Evolutionary conservation across 92 coral and sea anemone species (phyloP).

Genomic region (Desmophyllum pertusum): DNA sequence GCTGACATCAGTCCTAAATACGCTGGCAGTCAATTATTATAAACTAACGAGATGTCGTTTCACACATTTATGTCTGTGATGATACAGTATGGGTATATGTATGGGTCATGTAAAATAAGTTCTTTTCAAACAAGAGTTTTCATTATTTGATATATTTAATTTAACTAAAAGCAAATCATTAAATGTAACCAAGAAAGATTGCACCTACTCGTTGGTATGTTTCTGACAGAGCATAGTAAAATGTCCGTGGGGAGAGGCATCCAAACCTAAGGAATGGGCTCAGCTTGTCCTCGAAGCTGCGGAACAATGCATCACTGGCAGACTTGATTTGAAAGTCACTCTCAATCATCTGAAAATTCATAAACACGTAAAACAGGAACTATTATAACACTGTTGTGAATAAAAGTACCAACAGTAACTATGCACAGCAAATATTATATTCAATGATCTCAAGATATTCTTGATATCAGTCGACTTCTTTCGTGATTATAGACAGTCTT

Average conservation of each 20-base stretch:
- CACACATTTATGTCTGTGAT: too few species aligned
- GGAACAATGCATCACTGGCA: constrained; percentile 35
- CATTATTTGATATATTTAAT: neutral
- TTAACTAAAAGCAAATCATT: too few species aligned
- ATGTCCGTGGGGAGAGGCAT: constrained; percentile 79
- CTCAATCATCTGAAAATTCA: constrained; percentile 44
- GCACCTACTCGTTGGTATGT: constrained; percentile 58
- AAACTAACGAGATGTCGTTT: too few species aligned
- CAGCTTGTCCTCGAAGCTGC: constrained; percentile 52
- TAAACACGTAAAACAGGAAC: neutral
- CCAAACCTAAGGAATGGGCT: constrained; percentile 89
- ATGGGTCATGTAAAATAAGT: neutral
- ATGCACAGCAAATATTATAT: too few species aligned
- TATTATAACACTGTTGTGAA: neutral
- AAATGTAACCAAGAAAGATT: neutral
- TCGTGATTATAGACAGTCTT: too few species aligned
- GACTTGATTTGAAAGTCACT: constrained; percentile 28
- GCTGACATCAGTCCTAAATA: too few species aligned
- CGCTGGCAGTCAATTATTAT: too few species aligned
- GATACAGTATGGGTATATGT: neutral
- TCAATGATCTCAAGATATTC: too few species aligned
- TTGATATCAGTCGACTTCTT: too few species aligned
- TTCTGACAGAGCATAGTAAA: constrained; percentile 58
- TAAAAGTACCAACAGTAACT: neutral
- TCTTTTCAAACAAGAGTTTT: neutral